Conservation (phyloP, 2,797 vertebrate species). For the Falco cherrug region DNA sequence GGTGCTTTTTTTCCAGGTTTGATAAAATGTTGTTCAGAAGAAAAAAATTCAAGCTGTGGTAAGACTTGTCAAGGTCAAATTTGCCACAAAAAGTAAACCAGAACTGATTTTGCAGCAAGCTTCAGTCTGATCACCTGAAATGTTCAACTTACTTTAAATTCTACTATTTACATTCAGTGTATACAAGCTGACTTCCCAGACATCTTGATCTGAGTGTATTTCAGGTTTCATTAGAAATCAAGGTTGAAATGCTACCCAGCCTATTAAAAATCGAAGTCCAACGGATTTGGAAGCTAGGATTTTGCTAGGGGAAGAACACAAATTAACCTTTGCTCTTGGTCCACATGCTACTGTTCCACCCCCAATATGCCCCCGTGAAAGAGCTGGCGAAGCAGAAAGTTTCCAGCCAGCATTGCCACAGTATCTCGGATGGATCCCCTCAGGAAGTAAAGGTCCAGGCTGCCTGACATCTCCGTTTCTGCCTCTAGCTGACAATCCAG, state of each 20-base stretch:
- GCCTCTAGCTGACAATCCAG: not conserved
- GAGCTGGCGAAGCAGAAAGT: slow-evolving; percentile 15
- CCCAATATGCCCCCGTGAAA: not conserved
- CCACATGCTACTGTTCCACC: not conserved
- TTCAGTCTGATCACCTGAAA: not conserved
- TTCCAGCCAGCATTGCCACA: not conserved
- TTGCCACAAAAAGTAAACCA: not conserved
- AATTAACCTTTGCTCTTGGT: slow-evolving; percentile 43
- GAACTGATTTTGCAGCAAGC: not conserved
- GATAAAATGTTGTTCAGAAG: not conserved
- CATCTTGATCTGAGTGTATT: not conserved
- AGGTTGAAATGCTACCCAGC: not conserved
- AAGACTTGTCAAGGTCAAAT: not conserved
- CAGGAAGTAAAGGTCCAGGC: not conserved
- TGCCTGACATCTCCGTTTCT: not conserved
- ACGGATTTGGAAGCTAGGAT: not conserved
- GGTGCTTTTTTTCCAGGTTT: not conserved
- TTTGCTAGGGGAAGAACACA: not conserved
- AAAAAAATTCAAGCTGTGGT: not conserved
- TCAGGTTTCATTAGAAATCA: not conserved
- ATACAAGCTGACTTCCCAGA: not conserved
- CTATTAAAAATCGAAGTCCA: not conserved
- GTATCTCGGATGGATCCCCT: not conserved
- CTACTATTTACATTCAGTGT: not conserved
- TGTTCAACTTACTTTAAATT: not conserved